Evolutionary conservation across 2,113 vertebrate species (phyloP).

Genomic region (Cygnus buccinator): DNA sequence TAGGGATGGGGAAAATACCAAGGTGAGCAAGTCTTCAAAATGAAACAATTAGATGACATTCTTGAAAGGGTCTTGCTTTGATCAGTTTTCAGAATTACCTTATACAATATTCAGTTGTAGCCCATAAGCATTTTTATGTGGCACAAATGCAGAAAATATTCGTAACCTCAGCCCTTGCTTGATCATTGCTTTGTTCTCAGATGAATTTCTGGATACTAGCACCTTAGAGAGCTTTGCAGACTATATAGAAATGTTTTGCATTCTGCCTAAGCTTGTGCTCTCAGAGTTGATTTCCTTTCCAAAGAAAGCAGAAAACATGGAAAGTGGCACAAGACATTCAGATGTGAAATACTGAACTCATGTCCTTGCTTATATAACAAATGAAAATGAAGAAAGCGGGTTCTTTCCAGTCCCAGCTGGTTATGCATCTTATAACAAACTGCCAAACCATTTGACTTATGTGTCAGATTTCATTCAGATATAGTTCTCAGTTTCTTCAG

Average conservation of each 20-base stretch:
- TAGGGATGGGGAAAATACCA: not conserved
- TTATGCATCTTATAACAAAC: not conserved
- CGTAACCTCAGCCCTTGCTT: not conserved
- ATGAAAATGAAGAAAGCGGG: not conserved
- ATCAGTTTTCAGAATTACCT: not conserved
- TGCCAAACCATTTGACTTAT: not conserved
- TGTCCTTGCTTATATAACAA: not conserved
- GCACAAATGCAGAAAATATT: not conserved
- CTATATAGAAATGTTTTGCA: not conserved
- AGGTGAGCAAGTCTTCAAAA: not conserved
- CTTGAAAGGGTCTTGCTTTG: not conserved
- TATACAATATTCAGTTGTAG: not conserved
- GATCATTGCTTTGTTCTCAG: not conserved
- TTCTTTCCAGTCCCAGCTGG: not conserved
- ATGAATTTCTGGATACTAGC: not conserved
- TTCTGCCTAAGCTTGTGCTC: not conserved
- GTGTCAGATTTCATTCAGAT: not conserved
- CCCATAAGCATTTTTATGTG: not conserved
- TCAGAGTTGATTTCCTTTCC: not conserved
- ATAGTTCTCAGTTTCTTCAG: not conserved
- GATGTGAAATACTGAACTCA: not conserved
- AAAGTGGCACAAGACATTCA: not conserved
- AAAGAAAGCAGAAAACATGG: not conserved
- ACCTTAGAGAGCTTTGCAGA: not conserved
- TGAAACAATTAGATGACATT: not conserved